Conservation (phyloP, 2,113 vertebrate genomes). For the Apodemus sylvaticus region DNA sequence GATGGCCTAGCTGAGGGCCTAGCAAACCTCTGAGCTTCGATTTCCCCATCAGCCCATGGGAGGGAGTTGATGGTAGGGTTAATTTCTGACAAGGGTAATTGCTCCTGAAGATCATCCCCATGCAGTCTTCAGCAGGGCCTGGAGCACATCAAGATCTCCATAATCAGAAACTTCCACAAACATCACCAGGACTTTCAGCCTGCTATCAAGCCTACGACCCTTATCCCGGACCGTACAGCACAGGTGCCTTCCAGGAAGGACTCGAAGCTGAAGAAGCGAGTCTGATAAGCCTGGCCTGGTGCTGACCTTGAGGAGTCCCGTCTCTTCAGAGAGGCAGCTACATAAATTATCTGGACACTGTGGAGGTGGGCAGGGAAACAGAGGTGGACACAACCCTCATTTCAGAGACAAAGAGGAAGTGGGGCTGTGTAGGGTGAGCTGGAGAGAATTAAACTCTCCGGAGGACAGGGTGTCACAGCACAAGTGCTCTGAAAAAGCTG, state of each 20-base stretch:
- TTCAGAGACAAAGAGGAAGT: rapidly evolving
- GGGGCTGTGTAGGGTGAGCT: background rate
- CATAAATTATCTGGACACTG: background rate
- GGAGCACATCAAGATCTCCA: background rate
- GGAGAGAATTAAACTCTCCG: background rate
- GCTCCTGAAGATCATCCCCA: background rate
- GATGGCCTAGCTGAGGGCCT: background rate
- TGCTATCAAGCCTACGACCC: rapidly evolving
- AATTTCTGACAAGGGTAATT: background rate
- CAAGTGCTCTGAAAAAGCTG: background rate
- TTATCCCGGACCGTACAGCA: background rate
- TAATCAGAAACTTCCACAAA: too few relatives aligned
- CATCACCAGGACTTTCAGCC: rapidly evolving
- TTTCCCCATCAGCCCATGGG: background rate
- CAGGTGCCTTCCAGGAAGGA: background rate
- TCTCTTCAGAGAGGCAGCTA: background rate
- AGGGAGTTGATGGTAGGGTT: background rate
- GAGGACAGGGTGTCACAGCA: background rate
- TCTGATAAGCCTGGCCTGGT: rapidly evolving
- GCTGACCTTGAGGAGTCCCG: background rate
- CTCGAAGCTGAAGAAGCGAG: background rate
- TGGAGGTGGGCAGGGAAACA: rapidly evolving
- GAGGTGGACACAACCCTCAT: background rate
- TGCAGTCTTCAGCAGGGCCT: background rate
- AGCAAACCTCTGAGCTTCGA: background rate